These are phyloP conservation scores for Artemia sp. DNA, from an alignment of 2,888 invertebrate species.

Conservation along the genomic window DNA sequence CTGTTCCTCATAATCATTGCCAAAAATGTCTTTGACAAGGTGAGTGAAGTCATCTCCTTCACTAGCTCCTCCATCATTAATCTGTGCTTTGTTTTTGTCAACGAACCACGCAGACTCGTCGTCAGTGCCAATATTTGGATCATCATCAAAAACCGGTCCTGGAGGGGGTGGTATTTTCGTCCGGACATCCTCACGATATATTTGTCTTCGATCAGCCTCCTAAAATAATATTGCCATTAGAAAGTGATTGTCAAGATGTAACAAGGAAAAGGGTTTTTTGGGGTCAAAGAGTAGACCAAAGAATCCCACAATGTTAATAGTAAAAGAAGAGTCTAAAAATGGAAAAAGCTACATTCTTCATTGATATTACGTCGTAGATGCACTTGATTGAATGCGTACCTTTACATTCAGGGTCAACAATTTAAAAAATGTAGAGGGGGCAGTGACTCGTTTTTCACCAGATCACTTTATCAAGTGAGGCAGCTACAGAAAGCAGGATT, in stretches of 20 bases:
- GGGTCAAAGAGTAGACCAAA: too few species aligned
- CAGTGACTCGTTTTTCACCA: too few species aligned
- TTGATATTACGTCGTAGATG: too few species aligned
- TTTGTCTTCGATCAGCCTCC: not conserved
- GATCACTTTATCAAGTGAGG: too few species aligned
- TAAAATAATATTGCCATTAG: not conserved
- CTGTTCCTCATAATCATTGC: not conserved
- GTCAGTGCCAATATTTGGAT: not conserved
- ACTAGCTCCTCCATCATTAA: not conserved
- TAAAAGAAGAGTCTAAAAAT: too few species aligned
- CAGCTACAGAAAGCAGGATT: too few species aligned
- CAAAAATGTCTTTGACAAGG: not conserved
- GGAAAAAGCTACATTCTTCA: too few species aligned
- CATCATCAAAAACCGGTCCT: not conserved
- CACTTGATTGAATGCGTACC: too few species aligned
- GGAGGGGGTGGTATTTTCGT: not conserved
- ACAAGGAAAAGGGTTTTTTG: too few species aligned
- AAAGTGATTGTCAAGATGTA: not conserved
- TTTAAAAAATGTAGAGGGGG: too few species aligned
- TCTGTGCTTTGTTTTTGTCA: not conserved
- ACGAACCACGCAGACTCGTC: constrained; percentile 10
- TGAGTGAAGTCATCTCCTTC: not conserved
- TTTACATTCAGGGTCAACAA: too few species aligned
- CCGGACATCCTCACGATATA: constrained; percentile 8
- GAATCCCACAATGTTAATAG: too few species aligned